Evolutionary conservation across 2,797 vertebrate genomes (phyloP), one percentile per base, ranked within the genome.

Genomic region (Melopsittacus undulatus): DNA sequence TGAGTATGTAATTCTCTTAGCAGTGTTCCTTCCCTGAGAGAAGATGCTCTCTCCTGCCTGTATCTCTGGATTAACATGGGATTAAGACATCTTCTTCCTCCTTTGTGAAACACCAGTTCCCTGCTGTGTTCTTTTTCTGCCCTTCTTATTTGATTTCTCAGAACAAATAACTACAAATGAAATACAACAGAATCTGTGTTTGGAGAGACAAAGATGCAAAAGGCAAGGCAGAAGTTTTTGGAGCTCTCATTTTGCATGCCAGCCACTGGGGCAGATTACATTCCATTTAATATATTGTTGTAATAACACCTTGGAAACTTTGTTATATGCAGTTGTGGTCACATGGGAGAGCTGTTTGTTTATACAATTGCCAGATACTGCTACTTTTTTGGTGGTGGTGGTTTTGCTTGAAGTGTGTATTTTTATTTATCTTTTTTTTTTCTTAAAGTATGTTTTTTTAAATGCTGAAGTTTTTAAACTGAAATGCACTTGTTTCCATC

Each of bases 401-500:
- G 57, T 36, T 59, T 59, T 36, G 57, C 23, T 26, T 59, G 57
- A 59, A 26, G 34, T 36, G 23, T 59, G 56, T 7, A 15, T n/a
- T 22, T n/a, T 54, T 32, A 30, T 32, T 54, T 52, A 30, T 11
- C 20, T 54, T 32, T 14, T n/a, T n/a, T n/a, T 56, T n/a, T 22
- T 23, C 15, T n/a, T 22, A 63, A 45, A 45, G 7, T 13, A 12
- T 57, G 6, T 26, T 16, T 75, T 91, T 73, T 57, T 18, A 77
- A 89, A 52, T 54, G 40, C 11, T 85, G 34, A 76, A 56, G 3
- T 64, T 82, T 77, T 94, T 32, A 51, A 89, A 90, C n/a, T 84
- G 56, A 87, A 92, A 82, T 61, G 27, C 74, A 72, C 86, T 96
- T 95, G 70, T 79, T 80, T 93, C 79, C 62, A 4, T 82, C 56